phyloP scores from a whole-genome alignment of 1,140 invertebrate species.

The Brachionus calyciflorus region DNA sequence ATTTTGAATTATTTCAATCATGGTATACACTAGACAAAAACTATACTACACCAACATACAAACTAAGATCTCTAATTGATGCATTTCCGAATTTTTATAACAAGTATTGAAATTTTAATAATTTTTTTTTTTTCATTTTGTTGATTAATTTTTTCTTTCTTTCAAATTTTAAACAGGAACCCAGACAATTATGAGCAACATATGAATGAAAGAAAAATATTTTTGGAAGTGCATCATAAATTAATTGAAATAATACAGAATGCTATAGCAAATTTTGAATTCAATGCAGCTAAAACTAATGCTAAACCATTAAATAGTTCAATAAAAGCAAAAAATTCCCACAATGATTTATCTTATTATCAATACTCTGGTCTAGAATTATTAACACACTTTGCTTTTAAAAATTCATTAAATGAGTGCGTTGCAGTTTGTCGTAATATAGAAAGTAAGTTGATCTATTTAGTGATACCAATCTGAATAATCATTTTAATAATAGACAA shows the following conservation, averaged over 20 bases:
- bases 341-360: constrained; percentile 11
- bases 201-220: not conserved
- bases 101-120: too few relatives aligned
- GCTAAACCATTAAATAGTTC: not conserved
- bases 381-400: constrained; percentile 33
- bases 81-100: constrained; percentile 33
- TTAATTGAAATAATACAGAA: constrained; percentile 36
- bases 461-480: too few relatives aligned
- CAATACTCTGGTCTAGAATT: constrained; percentile 25
- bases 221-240: constrained; percentile 4
- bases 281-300: not conserved
- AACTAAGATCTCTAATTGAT: not conserved
- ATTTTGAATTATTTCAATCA: constrained; percentile 46
- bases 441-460: constrained; percentile 34
- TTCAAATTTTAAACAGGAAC: not conserved
- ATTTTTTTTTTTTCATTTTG: not conserved
- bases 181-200: constrained; percentile 9
- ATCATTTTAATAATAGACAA: too few relatives aligned
- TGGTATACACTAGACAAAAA: constrained; percentile 47
- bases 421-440: not conserved
- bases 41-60: constrained; percentile 29
- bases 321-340: not conserved
- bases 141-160: not conserved
- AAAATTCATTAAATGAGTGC: constrained; percentile 34
- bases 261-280: not conserved